phyloP scores from a whole-genome alignment of 2,888 invertebrate genomes.

The Mechanitis messenoides region DNA sequence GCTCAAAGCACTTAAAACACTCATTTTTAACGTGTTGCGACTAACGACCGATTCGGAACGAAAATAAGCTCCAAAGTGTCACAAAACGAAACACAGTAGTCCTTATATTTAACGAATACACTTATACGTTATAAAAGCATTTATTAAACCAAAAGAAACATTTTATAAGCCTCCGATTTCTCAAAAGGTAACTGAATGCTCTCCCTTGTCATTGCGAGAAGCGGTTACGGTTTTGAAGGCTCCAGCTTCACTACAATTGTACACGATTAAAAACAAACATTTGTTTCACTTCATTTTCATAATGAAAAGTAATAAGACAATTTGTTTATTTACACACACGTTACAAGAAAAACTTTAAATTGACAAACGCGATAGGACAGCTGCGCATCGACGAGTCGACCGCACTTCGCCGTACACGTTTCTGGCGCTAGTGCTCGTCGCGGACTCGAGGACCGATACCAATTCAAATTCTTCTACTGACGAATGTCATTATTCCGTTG shows the following conservation, averaged over 20 bases:
- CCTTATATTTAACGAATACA: constrained; percentile 70
- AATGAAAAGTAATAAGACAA: constrained; percentile 63
- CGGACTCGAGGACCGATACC: constrained; percentile 46
- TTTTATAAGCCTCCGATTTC: constrained; percentile 74
- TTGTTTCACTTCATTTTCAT: constrained; percentile 67
- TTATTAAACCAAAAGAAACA: constrained; percentile 73
- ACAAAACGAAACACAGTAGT: constrained; percentile 71
- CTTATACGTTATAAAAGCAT: constrained; percentile 67
- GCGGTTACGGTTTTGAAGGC: constrained; percentile 63
- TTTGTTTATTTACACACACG: constrained; percentile 75
- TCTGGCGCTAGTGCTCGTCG: constrained; percentile 55
- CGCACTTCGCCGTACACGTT: constrained; percentile 77
- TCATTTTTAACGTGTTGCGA: constrained; percentile 74
- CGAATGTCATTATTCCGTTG: constrained; percentile 60
- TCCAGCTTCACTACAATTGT: constrained; percentile 59
- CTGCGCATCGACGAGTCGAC: constrained; percentile 75
- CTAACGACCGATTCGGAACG: constrained; percentile 62
- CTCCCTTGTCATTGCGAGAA: constrained; percentile 76
- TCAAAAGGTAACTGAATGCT: constrained; percentile 73
- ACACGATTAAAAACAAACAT: constrained; percentile 69
- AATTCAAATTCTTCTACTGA: constrained; percentile 61
- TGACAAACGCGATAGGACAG: constrained; percentile 70
- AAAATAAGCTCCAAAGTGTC: constrained; percentile 57
- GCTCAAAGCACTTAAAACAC: constrained; percentile 73
- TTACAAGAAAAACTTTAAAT: constrained; percentile 68